Evolutionary conservation across 2,797 vertebrate genomes (phyloP), one percentile per base, ranked within the genome.

Genomic region (Babyrousa celebensis): DNA sequence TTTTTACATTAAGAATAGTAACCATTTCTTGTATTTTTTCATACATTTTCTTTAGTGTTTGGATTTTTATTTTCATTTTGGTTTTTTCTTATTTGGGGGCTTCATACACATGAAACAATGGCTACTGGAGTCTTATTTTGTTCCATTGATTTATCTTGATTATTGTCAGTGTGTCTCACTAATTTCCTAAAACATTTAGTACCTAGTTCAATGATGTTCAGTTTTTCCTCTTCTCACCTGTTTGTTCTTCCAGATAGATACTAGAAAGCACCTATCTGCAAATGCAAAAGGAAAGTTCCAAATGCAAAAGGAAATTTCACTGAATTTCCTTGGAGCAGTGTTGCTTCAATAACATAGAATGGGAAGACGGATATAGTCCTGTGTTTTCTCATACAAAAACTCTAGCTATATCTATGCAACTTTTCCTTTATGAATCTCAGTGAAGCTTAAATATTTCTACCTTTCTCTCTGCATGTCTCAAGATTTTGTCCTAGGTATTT

Each of bases 131-230:
- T n/a, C 1, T 36, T 54, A 60, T 83, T 87, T 63, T 89, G 71
- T 65, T 62, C 10, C 14, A 62, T 9, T 77, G 43, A 86, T 60
- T 52, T 94, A 32, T 54, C 56, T 85, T 71, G 23, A 92, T 67
- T 72, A 70, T 18, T 71, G 27, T 40, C 27, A 85, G 56, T 65
- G 25, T 85, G 15, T 87, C 12, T 70, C n/a, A 29, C 80, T 82
- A 93, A 36, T 16, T 68, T 91, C 21, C 27, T 68, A 56, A 87
- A 90, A 65, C 75, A 71, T 68, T 83, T 48, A 86, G 29, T 72
- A 18, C 20, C 21, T 54, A 17, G 2, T 40, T 4, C 67, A 20
- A 71, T 10, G 4, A 63, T 82, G 3, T 56, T 71, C 23, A 40
- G 72, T 7, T 85, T 88, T 74, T 78, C 52, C 54, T 48, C 62